Base-by-base conservation (phyloP, 2,113 vertebrate genomes). In the Nycticebus coucang region DNA sequence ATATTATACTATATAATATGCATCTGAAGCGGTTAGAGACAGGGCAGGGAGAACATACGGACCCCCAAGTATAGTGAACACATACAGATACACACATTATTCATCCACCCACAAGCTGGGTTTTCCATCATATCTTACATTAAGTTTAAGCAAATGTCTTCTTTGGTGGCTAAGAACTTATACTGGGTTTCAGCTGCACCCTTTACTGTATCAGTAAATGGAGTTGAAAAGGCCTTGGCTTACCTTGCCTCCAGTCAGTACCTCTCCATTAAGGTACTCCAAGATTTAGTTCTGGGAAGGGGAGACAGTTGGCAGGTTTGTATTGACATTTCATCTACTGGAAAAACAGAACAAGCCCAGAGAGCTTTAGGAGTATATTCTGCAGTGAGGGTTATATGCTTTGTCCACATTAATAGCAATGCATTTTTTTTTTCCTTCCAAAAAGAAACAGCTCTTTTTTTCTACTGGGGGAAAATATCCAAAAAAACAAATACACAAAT, bases 131-230 rank as follows among this genome's bases (percentile, higher is more conserved):
- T 35, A 30, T 33, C 13, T 81, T n/a, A 35, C 8, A 35, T n/a
- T 53, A 78, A 53, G 53, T 77, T 33, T 93, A 88, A 75, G 86
- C 88, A 91, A 74, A 88, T 37, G 24, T 57, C n/a, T 94, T 57
- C n/a, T 94, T 55, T 79, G 22, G 22, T 74, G 35, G 37, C 59
- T 60, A 26, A 81, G 57, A 55, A 81, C 59, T 85, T 94, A 15
- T 1, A 22, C 33, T 89, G 26, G n/a, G 21, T 91, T 94, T 64
- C 59, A 60, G 24, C 45, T 57, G 19, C 55, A n/a, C 19, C 24
- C 19, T 55, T 60, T 69, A 50, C 69, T 83, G 35, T 59, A 22
- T 41, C 41, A 55, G 28, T 78, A 86, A 88, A 64, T 55, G 15
- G 11, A 89, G 10, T 50, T 69, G 24, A 75, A 87, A 93, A 26